phyloP scores from a whole-genome alignment of 2,113 vertebrate species.

The Sigmodon hispidus region DNA sequence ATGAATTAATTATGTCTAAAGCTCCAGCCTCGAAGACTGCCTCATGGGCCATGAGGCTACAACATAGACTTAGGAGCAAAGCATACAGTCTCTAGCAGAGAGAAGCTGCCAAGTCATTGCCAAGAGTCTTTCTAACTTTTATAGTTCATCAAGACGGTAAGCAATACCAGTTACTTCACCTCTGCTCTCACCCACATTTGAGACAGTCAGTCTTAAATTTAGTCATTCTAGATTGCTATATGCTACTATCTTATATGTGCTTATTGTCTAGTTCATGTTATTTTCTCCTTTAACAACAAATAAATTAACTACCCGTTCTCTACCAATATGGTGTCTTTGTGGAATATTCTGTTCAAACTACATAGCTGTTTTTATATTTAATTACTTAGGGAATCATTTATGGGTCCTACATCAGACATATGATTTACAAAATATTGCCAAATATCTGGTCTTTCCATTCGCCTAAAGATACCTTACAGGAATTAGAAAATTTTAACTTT shows the following conservation, averaged over 20 bases:
- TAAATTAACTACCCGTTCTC: not conserved
- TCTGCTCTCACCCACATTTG: not conserved
- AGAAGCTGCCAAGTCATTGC: not conserved
- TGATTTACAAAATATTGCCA: not conserved
- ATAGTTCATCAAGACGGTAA: not conserved
- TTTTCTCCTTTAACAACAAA: not conserved
- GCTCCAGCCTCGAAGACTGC: not conserved
- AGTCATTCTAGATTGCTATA: not conserved
- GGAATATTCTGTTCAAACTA: not conserved
- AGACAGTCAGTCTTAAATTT: not conserved
- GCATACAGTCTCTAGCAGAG: fast-evolving
- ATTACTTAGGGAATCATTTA: not conserved
- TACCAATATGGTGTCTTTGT: not conserved
- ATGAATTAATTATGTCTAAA: not conserved
- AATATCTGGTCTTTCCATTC: not conserved
- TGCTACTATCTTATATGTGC: not conserved
- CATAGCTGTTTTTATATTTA: not conserved
- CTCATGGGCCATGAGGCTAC: not conserved
- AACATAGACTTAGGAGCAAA: not conserved
- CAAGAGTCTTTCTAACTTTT: not conserved
- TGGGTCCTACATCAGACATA: not conserved
- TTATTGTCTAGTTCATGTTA: not conserved
- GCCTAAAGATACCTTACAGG: not conserved
- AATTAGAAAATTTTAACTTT: not conserved
- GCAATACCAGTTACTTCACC: not conserved